phyloP scores from a whole-genome alignment of 1,140 invertebrate genomes.

The Aphaenogaster ashmeadi region DNA sequence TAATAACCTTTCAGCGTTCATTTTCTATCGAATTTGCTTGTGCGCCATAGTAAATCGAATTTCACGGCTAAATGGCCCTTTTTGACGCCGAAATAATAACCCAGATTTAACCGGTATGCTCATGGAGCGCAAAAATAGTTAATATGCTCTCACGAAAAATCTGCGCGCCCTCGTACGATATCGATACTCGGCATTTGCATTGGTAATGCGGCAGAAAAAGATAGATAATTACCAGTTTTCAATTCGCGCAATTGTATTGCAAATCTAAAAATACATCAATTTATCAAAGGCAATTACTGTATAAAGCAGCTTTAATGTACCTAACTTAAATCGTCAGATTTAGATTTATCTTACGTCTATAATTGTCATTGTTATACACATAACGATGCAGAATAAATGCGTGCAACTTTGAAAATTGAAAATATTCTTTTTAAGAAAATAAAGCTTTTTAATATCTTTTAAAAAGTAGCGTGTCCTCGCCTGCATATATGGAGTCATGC shows the following conservation, averaged over 20 bases:
- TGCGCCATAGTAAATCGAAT: slow-evolving; percentile 58
- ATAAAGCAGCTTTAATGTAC: neutral
- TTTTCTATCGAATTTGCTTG: slow-evolving; percentile 54
- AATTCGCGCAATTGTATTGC: slow-evolving; percentile 27
- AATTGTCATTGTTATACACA: neutral
- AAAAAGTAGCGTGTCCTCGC: slow-evolving; percentile 37
- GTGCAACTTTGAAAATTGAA: neutral
- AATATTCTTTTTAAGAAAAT: slow-evolving; percentile 30
- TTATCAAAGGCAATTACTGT: slow-evolving; percentile 1
- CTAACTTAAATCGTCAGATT: neutral
- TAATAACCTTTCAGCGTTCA: slow-evolving; percentile 59
- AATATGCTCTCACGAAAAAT: slow-evolving; percentile 58
- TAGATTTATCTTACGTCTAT: neutral
- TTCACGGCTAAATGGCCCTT: slow-evolving; percentile 59
- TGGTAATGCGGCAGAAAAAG: slow-evolving; percentile 39
- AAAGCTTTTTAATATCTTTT: slow-evolving; percentile 41
- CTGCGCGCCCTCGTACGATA: slow-evolving; percentile 26
- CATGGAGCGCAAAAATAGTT: slow-evolving; percentile 57
- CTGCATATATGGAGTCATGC: slow-evolving; percentile 24
- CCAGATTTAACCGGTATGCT: slow-evolving; percentile 60
- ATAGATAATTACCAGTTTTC: slow-evolving; percentile 50
- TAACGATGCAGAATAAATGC: neutral
- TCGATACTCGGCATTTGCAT: slow-evolving; percentile 45
- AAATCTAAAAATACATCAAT: slow-evolving; percentile 11
- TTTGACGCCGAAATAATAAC: slow-evolving; percentile 64